These are phyloP conservation scores for Poeciliopsis infans DNA, from an alignment of 2,797 vertebrate species.

Conservation along the genomic window DNA sequence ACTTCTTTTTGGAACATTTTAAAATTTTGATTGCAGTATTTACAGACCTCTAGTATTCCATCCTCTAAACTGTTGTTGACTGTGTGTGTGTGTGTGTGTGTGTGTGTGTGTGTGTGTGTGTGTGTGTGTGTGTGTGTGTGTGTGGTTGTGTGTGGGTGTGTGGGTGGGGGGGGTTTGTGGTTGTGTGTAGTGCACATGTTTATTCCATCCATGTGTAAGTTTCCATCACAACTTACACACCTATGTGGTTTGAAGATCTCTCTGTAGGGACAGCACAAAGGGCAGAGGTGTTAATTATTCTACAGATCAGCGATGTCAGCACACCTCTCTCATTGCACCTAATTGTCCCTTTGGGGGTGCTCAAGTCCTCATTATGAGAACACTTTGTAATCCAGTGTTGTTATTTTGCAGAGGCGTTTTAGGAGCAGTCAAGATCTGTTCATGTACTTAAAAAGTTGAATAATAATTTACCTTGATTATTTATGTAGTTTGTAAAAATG, in stretches of 20 bases:
- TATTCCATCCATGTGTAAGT: slow-evolving; percentile 50
- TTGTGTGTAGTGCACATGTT: slow-evolving; percentile 24
- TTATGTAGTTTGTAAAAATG: not conserved
- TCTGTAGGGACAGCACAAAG: slow-evolving; percentile 73
- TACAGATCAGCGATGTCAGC: slow-evolving; percentile 79
- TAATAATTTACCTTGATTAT: slow-evolving; percentile 3
- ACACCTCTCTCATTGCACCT: slow-evolving; percentile 78
- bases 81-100: no score
- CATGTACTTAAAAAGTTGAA: slow-evolving; percentile 4
- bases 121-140: not conserved
- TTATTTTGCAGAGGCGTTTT: slow-evolving; percentile 46
- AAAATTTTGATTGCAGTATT: not conserved
- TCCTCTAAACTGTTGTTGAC: slow-evolving; percentile 4
- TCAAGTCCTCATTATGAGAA: slow-evolving; percentile 74
- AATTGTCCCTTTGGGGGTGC: slow-evolving; percentile 77
- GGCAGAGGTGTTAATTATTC: slow-evolving; percentile 84
- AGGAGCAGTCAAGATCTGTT: slow-evolving; percentile 29
- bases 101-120: no score
- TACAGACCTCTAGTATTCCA: not conserved
- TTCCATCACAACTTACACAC: slow-evolving; percentile 60
- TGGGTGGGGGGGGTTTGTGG: no score
- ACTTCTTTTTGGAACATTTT: not conserved
- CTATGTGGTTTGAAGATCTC: slow-evolving; percentile 55
- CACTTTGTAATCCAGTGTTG: slow-evolving; percentile 63
- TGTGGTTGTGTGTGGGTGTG: not conserved